Evolutionary conservation across 2,888 invertebrate species (phyloP).

Genomic region (Petrophora chlorosata): DNA sequence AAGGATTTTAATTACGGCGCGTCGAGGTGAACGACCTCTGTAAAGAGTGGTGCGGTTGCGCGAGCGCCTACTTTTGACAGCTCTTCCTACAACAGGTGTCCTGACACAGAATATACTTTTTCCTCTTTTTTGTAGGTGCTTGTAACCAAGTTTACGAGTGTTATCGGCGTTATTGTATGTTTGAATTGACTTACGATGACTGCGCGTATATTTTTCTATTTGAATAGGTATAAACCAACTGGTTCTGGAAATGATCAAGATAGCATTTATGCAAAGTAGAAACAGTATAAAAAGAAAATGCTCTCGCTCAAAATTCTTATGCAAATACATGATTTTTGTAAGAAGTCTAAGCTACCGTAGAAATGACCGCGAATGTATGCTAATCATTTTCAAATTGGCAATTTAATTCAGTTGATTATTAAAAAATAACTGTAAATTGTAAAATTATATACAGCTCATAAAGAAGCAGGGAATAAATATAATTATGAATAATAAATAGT

Average conservation of each 20-base stretch:
- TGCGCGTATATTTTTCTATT: slow-evolving; percentile 15
- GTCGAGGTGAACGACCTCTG: slow-evolving; percentile 64
- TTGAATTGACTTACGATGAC: slow-evolving; percentile 22
- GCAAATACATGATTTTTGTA: slow-evolving; percentile 14
- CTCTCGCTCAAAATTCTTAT: slow-evolving; percentile 2
- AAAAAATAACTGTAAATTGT: slow-evolving; percentile 29
- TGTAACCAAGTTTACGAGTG: slow-evolving; percentile 37
- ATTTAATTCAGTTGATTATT: slow-evolving; percentile 12
- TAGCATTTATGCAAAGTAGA: slow-evolving; percentile 16
- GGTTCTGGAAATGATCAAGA: slow-evolving; percentile 12
- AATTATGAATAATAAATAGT: too few species aligned
- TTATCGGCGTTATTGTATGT: slow-evolving; percentile 9
- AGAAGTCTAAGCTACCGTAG: slow-evolving; percentile 17
- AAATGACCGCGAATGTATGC: slow-evolving; percentile 13
- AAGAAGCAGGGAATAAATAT: slow-evolving; percentile 35
- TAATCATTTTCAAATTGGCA: slow-evolving; percentile 15
- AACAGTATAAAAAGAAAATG: slow-evolving; percentile 6
- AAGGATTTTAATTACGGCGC: slow-evolving; percentile 82
- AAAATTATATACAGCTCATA: slow-evolving; percentile 37
- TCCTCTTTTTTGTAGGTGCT: slow-evolving; percentile 12
- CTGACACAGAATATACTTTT: slow-evolving; percentile 32
- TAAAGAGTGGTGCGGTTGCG: slow-evolving; percentile 52
- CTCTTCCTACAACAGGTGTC: slow-evolving; percentile 60
- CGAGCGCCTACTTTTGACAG: slow-evolving; percentile 61
- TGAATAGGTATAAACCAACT: slow-evolving; percentile 14